These are phyloP conservation scores for Acipenser oxyrinchus DNA, from an alignment of 2,797 vertebrate genomes.

Conservation along the genomic window DNA sequence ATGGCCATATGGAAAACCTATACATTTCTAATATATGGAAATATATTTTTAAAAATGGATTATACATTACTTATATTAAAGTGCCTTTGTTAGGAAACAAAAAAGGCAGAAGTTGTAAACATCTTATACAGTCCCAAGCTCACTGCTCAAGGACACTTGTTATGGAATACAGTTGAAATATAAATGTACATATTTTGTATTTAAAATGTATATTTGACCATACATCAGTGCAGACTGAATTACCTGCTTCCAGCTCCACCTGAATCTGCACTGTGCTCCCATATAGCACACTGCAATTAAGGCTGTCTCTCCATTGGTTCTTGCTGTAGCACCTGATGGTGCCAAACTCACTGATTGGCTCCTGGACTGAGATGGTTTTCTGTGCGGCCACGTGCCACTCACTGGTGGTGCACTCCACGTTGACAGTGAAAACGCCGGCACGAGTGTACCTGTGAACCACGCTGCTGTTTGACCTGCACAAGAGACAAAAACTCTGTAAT, in stretches of 20 bases:
- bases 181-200: slow-evolving; percentile 5
- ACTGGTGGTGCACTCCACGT: slow-evolving; percentile 78
- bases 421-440: slow-evolving; percentile 71
- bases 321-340: slow-evolving; percentile 60
- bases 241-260: slow-evolving; percentile 66
- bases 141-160: too few relatives aligned
- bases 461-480: slow-evolving; percentile 55
- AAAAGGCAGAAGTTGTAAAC: too few relatives aligned
- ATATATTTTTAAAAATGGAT: too few relatives aligned
- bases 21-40: too few relatives aligned
- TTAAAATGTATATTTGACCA: background rate
- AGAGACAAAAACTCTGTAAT: slow-evolving; percentile 4
- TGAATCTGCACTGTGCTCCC: slow-evolving; percentile 64
- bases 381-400: slow-evolving; percentile 87
- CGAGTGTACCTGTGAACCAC: slow-evolving; percentile 66
- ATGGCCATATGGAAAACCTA: too few relatives aligned
- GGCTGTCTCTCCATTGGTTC: slow-evolving; percentile 47
- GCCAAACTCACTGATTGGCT: slow-evolving; percentile 54
- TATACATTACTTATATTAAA: too few relatives aligned
- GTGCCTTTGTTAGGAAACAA: too few relatives aligned
- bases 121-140: too few relatives aligned
- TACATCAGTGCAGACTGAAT: too few relatives aligned
- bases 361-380: slow-evolving; percentile 61
- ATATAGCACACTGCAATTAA: slow-evolving; percentile 54
- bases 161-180: background rate